Base-by-base conservation (phyloP, 2,113 vertebrate genomes). In the Pseudorasbora parva region DNA sequence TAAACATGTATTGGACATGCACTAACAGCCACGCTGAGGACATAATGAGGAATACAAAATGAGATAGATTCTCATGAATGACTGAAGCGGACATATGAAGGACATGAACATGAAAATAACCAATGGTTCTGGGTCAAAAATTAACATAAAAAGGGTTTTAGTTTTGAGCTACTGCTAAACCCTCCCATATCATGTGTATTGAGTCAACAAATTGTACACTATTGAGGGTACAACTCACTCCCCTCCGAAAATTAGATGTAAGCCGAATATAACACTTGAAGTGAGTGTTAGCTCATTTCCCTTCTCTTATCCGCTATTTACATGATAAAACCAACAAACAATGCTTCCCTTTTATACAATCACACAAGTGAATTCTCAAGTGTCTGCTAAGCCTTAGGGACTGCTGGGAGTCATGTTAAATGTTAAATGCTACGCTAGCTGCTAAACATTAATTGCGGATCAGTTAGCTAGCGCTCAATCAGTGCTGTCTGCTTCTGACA, bases 401-500 rank as follows among this genome's bases (percentile, higher is more conserved):
- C 27, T 27, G 45, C 78, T n/a, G 30, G 60, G 59, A 68, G 73
- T 27, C 45, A 41, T 54, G 54, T 33, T 37, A 51, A 49, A 74
- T 51, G 54, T 21, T 54, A 33, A 33, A 54, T 57, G 62, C 82
- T 62, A 76, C 23, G 17, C 33, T 69, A 30, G 64, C 62, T 30
- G 62, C 23, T 81, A 81, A 69, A 69, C 64, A 2, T 41, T 81
- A 68, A 80, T 81, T 69, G 62, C 14, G 14, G 62, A 81, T 81
- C 79, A 81, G 62, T 69, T 30, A 23, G 83, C 60, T 82, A 69
- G 64, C 1, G 12, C 49, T 81, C 79, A 81, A 41, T 81, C 45
- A 69, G 45, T 19, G 2, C 78, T 9, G 43, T 64, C 51, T 80
- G 30, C 45, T 62, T 84, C 84, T 91, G 88, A 88, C 88, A 88